Percentiles rank a stretch among this genome's conserved stretches.
Conservation (phyloP, 2,797 vertebrate genomes). For the Eleutherodactylus coqui region DNA sequence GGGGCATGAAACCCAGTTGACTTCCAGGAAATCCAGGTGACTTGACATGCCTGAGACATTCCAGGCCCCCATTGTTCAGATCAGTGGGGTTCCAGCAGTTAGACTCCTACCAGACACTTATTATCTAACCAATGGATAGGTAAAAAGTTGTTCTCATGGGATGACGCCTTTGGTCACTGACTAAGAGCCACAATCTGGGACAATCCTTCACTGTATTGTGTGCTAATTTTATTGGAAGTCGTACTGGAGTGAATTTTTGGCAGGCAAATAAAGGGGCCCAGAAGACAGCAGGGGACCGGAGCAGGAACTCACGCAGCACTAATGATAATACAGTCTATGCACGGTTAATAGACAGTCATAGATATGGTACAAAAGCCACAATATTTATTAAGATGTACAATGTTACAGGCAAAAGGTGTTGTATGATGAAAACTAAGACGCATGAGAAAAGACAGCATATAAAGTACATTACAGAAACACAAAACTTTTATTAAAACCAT, state of each 20-base stretch:
- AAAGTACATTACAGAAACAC: neutral
- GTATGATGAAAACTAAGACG: neutral
- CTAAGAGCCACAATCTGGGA: neutral
- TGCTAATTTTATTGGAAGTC: neutral
- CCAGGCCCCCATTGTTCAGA: too few species aligned
- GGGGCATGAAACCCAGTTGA: too few species aligned
- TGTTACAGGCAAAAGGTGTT: neutral
- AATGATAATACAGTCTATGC: neutral
- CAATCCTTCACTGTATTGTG: neutral
- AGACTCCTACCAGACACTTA: too few species aligned
- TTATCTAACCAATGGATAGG: too few species aligned
- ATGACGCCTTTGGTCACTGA: too few species aligned
- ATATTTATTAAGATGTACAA: slow-evolving; percentile 27
- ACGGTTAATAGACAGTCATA: neutral
- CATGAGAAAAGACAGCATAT: neutral
- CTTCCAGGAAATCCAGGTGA: too few species aligned
- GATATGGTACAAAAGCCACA: neutral
- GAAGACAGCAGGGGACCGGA: neutral
- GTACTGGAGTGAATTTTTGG: too few species aligned
- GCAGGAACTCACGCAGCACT: neutral
- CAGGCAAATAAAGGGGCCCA: neutral
- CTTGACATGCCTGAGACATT: too few species aligned
- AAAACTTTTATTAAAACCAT: neutral
- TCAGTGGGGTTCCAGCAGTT: too few species aligned
- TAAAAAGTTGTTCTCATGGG: too few species aligned